phyloP scores from a whole-genome alignment of 2,888 invertebrate genomes.

The Chymomyza procnemis region DNA sequence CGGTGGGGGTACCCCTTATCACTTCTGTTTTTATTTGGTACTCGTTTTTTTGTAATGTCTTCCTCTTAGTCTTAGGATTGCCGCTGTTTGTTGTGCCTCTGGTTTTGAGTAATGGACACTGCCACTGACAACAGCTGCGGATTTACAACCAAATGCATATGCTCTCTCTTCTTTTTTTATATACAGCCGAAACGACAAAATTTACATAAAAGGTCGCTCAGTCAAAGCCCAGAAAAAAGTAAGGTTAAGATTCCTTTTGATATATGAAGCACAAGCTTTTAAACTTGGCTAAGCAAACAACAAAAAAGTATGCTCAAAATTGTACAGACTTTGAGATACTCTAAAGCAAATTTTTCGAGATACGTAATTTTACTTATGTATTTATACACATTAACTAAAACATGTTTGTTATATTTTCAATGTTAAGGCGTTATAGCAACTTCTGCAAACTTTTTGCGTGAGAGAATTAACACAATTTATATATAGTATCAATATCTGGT shows the following conservation, averaged over 20 bases:
- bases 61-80: slow-evolving; percentile 14
- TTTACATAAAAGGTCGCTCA: slow-evolving; percentile 67
- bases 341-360: neutral
- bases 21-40: slow-evolving; percentile 1
- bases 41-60: slow-evolving; percentile 38
- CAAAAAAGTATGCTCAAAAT: neutral
- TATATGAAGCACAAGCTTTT: slow-evolving; percentile 54
- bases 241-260: slow-evolving; percentile 39
- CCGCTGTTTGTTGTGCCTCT: slow-evolving; percentile 3
- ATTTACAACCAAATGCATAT: slow-evolving; percentile 66
- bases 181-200: slow-evolving; percentile 20
- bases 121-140: slow-evolving; percentile 70
- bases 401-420: too few relatives aligned
- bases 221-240: slow-evolving; percentile 32
- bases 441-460: too few relatives aligned
- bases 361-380: too few relatives aligned
- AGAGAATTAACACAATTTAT: too few relatives aligned
- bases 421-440: too few relatives aligned
- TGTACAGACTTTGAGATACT: neutral
- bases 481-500: too few relatives aligned
- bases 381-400: too few relatives aligned
- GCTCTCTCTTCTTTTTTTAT: slow-evolving; percentile 15
- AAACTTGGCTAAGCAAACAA: slow-evolving; percentile 10
- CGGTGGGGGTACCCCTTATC: neutral
- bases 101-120: slow-evolving; percentile 66